Base-by-base conservation (phyloP, 2,797 vertebrate genomes). In the Macroramphosus scolopax region DNA sequence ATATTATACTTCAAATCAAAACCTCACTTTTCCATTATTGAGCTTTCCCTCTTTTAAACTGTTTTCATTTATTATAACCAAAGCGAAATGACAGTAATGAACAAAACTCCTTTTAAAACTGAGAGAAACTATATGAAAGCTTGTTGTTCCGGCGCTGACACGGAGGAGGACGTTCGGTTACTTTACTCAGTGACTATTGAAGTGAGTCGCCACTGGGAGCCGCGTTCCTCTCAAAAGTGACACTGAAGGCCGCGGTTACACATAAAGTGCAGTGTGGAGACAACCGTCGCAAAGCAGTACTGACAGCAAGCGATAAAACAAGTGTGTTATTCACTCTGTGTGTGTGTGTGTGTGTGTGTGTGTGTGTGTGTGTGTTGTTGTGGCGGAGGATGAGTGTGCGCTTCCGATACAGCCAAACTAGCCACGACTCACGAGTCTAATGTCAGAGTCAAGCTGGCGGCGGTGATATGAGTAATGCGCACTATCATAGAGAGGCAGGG, bases 381-480 rank as follows among this genome's bases (percentile, higher is more conserved):
- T 29, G n/a, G 28, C 17, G 28, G 14, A 20, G 44, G 32, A 34
- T 49, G 28, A 48, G 25, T 25, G 20, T 14, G 41, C 24, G n/a
- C n/a, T n/a, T n/a, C 22, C 45, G 56, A 72, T 52, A 29, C 37
- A 47, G 65, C 53, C 43, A 42, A 68, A 61, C 34, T 71, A 55
- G 75, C 53, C 65, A 51, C 52, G 51, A 9, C 67, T 72, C 68
- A 48, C 40, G 18, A 67, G 47, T 57, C 58, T 63, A 51, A 66
- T 63, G 63, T 81, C 59, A 52, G 47, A 72, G 71, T 68, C 65
- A 68, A 76, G 67, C 67, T 80, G 78, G 67, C 68, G 54, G 58
- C 57, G 43, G 40, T 62, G 70, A 82, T 82, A 80, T 65, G 63
- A 83, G 60, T 80, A 81, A 81, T 76, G 77, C 57, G 47, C 51